A percentile compares a stretch with the other conserved stretches of the same genome.
phyloP scores from a whole-genome alignment of 2,888 invertebrate species.

The Perithous albicinctus region DNA sequence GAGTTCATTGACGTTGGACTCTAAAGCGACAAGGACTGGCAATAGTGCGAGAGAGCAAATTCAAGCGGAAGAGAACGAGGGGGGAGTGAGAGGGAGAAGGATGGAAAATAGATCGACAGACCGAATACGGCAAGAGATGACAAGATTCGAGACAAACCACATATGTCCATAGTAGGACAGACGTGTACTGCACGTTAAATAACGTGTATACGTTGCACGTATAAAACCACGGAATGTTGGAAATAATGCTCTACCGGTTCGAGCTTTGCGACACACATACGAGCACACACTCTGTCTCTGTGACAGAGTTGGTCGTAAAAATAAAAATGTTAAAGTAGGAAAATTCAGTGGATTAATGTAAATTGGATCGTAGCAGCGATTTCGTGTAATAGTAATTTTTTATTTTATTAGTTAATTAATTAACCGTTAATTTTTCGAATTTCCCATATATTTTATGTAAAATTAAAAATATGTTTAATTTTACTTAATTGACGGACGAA shows the following conservation, averaged over 20 bases:
- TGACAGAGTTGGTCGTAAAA: neutral
- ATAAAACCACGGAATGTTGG: conserved; percentile 55
- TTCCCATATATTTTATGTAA: too few species aligned
- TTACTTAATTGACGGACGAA: too few species aligned
- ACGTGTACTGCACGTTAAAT: conserved; percentile 47
- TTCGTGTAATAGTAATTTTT: too few species aligned
- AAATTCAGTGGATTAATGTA: conserved; percentile 50
- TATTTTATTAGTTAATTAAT: too few species aligned
- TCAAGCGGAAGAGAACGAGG: conserved; percentile 7
- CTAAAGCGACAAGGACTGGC: neutral
- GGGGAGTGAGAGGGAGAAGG: neutral
- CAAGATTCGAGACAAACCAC: conserved; percentile 18
- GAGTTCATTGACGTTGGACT: conserved; percentile 52
- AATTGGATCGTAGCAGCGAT: too few species aligned
- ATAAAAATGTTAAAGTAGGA: conserved; percentile 26
- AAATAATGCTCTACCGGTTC: conserved; percentile 49
- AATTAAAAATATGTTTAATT: too few species aligned
- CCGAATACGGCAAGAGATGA: conserved; percentile 1
- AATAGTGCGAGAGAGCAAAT: neutral
- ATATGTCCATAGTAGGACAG: conserved; percentile 10
- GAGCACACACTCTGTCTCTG: neutral
- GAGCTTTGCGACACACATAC: too few species aligned
- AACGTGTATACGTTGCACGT: conserved; percentile 40
- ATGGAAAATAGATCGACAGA: conserved; percentile 17
- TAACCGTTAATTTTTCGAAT: too few species aligned